Base-by-base conservation (phyloP, 2,888 invertebrate species). In the Orthonevra nobilis region DNA sequence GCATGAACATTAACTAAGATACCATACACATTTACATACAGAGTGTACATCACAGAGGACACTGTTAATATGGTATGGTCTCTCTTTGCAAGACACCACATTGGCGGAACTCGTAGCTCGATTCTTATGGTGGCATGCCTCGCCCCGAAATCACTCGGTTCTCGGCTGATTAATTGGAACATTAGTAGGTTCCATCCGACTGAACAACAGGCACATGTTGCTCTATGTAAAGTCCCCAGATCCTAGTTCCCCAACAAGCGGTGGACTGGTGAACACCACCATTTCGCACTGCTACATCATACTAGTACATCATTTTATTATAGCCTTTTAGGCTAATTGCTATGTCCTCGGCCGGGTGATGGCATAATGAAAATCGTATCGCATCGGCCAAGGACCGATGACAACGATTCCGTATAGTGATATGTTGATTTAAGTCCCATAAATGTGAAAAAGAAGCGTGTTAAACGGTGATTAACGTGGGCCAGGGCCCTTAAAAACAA, bases 251-350 rank as follows among this genome's bases (percentile, higher is more conserved):
- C 44, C 44, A 23, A 15, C 14, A 7, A 42, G 23, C 34, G 69
- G 23, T 20, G 69, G 7, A 63, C 34, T 28, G 69, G 54, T 61
- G 61, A 74, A 52, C 60, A 74, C 26, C 52, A 46, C 50, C 58
- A 54, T n/a, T n/a, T 61, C 28, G 12, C 38, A 54, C 20, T 42
- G 69, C 60, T 28, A 44, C 69, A 46, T 40, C 54, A 68, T 46
- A 58, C 28, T 34, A 23, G 54, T 75, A 46, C 69, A 69, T 75
- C 74, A 75, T 75, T 69, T 69, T 50, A 61, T 61, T 69, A 58
- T 28, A 48, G 46, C 69, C 74, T 75, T 75, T 75, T 75, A 75
- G 54, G 74, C 74, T 75, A 75, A 75, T 75, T 75, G 74, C 61
- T 54, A 48, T 69, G 69, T 75, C 74, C 60, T 68, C 34, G 74